Conservation (phyloP, 2,888 invertebrate species). For the Cheilosia vulpina region DNA sequence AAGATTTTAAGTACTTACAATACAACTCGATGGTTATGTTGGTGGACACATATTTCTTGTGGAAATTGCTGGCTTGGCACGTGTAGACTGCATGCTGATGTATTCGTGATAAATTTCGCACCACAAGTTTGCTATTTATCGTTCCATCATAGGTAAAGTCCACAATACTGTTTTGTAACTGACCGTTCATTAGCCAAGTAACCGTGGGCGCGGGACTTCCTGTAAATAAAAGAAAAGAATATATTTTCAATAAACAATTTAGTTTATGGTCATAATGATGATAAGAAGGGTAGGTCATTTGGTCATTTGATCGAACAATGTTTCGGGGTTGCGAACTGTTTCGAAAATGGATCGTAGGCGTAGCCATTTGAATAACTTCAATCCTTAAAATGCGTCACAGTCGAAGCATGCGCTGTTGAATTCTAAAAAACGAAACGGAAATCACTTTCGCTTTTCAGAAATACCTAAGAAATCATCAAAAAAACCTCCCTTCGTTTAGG, state of each 20-base stretch:
- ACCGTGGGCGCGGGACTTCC: conserved; percentile 90
- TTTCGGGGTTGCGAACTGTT: too few species aligned
- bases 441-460: too few species aligned
- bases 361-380: too few species aligned
- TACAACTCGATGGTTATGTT: conserved; percentile 90
- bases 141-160: conserved; percentile 83
- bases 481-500: too few species aligned
- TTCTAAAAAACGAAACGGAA: too few species aligned
- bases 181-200: conserved; percentile 90
- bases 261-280: too few species aligned
- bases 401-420: too few species aligned
- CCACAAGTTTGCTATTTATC: conserved; percentile 86
- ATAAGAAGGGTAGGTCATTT: too few species aligned
- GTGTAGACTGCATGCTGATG: conserved; percentile 90
- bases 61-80: conserved; percentile 90
- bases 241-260: conserved; percentile 6
- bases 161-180: conserved; percentile 83
- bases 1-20: conserved; percentile 85
- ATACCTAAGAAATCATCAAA: too few species aligned
- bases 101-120: conserved; percentile 87
- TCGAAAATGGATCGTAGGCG: too few species aligned
- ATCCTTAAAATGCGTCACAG: too few species aligned
- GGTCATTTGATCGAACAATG: too few species aligned
- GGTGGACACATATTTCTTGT: conserved; percentile 86
- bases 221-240: conserved; percentile 81